Evolutionary conservation across 2,113 vertebrate genomes (phyloP), one percentile per base, ranked within the genome.

Genomic region (Macheiramphus alcinus): DNA sequence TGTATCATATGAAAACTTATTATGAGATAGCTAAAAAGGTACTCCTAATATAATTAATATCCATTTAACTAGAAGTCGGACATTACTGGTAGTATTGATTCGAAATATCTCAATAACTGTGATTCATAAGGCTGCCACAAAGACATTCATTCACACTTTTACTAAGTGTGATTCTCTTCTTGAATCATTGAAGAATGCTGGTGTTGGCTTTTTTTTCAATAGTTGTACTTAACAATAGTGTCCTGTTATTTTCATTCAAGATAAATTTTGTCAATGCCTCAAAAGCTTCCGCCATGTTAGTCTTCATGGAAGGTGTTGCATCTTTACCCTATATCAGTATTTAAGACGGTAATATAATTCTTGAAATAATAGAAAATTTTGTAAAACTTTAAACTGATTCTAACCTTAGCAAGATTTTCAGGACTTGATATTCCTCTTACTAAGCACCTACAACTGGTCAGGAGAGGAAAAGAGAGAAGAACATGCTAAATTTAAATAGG

Each of bases 161-260:
- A 26, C 32, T 20, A 27, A 52, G 50, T 1, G 1, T 34, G 36
- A 71, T 62, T 79, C 34, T 92, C 36, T 38, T 70, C 47, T 43
- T 32, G 42, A 93, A n/a, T 58, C 18, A 56, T 29, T 61, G n/a
- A 79, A 88, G 21, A 70, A 75, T 71, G 34, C 12, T 75, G 38
- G 3, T 68, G 15, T 8, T 47, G 6, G 31, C 3, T 0, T 31
- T 0, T 2, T 55, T 55, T 53, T 63, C 27, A 76, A n/a, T 68
- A 78, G 58, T 67, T 87, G 22, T 50, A 32, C 50, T 85, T 90
- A 81, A 66, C 21, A n/a, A 13, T 32, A 59, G 6, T 18, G 10
- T 50, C 48, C 29, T 72, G 9, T 43, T 87, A 21, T 62, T 78
- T 48, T 62, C 3, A 50, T 52, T 40, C 11, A 45, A 40, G 34